Base-by-base conservation (phyloP, 2,797 vertebrate species). In the Clangula hyemalis region DNA sequence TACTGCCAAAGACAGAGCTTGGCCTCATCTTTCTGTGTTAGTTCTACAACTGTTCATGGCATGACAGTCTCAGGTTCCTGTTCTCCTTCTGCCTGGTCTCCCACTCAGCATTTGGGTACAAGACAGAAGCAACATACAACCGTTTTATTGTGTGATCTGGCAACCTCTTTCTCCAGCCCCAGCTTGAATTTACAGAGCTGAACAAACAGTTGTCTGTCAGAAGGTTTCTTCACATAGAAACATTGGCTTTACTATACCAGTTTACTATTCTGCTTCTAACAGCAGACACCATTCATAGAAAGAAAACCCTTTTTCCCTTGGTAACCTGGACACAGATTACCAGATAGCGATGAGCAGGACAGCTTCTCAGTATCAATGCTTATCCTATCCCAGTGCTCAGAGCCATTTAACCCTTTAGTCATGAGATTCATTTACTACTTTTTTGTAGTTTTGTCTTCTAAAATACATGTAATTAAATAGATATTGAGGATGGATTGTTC, bases 151-250 rank as follows among this genome's bases (percentile, higher is more conserved):
- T 84, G 74, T 18, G 21, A 94, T 95, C 86, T 94, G 94, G 88
- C 94, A 96, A 60, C 78, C 69, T 87, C 62, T 85, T 65, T 66
- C 41, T 78, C 82, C 53, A 85, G 78, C 45, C 94, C 45, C 95
- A 97, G 82, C 91, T 82, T 96, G 95, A 79, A 87, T 93, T 89
- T 96, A 90, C 78, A 65, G 75, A 94, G 78, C 75, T 91, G 71
- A 94, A 87, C 77, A 94, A 94, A 91, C 80, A 92, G 90, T 94
- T 95, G 82, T 90, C 88, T 96, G 81, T 94, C 94, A 90, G 24
- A 74, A 85, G 86, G 82, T 92, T 94, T 89, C 75, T 87, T 49
- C 71, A 54, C 71, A 83, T 24, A 69, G 84, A 90, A 97, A 92
- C 69, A 92, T 87, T 85, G 68, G 71, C 94, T 92, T 85, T 87